These are phyloP conservation scores for Panorpa germanica DNA, from an alignment of 2,888 invertebrate species.

Conservation along the genomic window DNA sequence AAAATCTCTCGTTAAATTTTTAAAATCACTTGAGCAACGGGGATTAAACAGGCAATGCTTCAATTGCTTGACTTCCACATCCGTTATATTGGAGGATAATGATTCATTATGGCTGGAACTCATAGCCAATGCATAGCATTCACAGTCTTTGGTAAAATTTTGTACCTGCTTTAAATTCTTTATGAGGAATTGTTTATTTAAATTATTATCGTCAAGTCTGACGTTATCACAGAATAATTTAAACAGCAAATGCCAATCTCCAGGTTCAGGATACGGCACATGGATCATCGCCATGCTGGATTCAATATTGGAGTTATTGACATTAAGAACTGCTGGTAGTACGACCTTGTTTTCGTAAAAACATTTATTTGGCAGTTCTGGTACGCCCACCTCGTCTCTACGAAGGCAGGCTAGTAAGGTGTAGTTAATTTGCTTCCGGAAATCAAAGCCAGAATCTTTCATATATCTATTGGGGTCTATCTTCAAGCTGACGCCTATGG, in stretches of 20 bases:
- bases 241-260: slow-evolving; percentile 62
- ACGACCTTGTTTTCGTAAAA: slow-evolving; percentile 30
- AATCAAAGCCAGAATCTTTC: slow-evolving; percentile 11
- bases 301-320: slow-evolving; percentile 42
- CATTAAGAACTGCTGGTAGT: slow-evolving; percentile 35
- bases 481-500: slow-evolving; percentile 48
- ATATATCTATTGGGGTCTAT: slow-evolving; percentile 23
- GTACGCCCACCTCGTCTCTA: slow-evolving; percentile 34
- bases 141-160: too few species aligned
- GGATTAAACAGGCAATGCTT: slow-evolving; percentile 23
- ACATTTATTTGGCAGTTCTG: slow-evolving; percentile 41
- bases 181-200: slow-evolving; percentile 24
- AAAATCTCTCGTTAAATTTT: slow-evolving; percentile 20
- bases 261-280: slow-evolving; percentile 70
- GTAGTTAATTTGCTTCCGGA: slow-evolving; percentile 19
- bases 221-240: slow-evolving; percentile 42
- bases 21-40: slow-evolving; percentile 19
- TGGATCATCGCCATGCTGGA: slow-evolving; percentile 40
- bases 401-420: slow-evolving; percentile 42
- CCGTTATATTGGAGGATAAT: too few species aligned
- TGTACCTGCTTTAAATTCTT: slow-evolving; percentile 17
- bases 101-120: too few species aligned
- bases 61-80: too few species aligned
- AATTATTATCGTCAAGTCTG: too few species aligned
- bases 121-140: too few species aligned